These are phyloP conservation scores for Drosophila serrata DNA, from an alignment of 1,140 invertebrate genomes.

Conservation along the genomic window DNA sequence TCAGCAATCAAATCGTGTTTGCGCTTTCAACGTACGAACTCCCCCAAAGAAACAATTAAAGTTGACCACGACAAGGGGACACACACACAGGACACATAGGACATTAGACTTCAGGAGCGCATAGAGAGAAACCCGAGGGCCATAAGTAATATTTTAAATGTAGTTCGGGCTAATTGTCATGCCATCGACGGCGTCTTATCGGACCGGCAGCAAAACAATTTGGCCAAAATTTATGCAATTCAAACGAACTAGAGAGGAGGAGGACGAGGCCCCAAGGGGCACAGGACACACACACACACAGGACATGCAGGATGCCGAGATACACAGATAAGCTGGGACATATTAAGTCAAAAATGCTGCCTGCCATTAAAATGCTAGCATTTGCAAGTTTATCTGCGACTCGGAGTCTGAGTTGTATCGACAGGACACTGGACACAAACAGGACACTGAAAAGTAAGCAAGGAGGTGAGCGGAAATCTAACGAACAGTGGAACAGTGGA, in stretches of 20 bases:
- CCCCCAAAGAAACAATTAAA: slow-evolving; percentile 72
- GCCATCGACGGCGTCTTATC: slow-evolving; percentile 78
- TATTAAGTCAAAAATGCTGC: slow-evolving; percentile 77
- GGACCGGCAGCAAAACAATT: slow-evolving; percentile 66
- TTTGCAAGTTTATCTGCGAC: slow-evolving; percentile 76
- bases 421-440: slow-evolving; percentile 30
- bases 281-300: slow-evolving; percentile 10
- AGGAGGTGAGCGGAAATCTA: slow-evolving; percentile 78
- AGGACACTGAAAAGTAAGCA: slow-evolving; percentile 15
- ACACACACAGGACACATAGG: not conserved
- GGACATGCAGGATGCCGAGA: slow-evolving; percentile 30
- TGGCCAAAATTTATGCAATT: slow-evolving; percentile 74
- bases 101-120: not conserved
- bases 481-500: slow-evolving; percentile 69
- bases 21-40: slow-evolving; percentile 59
- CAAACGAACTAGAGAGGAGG: slow-evolving; percentile 33
- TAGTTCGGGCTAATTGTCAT: slow-evolving; percentile 78
- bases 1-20: slow-evolving; percentile 67
- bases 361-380: slow-evolving; percentile 76
- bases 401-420: slow-evolving; percentile 19
- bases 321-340: slow-evolving; percentile 57
- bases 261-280: slow-evolving; percentile 24
- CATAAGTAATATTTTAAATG: slow-evolving; percentile 60
- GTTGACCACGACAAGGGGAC: slow-evolving; percentile 7
- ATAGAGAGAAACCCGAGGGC: slow-evolving; percentile 1